Evolutionary conservation across 2,888 invertebrate species (phyloP).

Genomic region (Cantharis rustica): DNA sequence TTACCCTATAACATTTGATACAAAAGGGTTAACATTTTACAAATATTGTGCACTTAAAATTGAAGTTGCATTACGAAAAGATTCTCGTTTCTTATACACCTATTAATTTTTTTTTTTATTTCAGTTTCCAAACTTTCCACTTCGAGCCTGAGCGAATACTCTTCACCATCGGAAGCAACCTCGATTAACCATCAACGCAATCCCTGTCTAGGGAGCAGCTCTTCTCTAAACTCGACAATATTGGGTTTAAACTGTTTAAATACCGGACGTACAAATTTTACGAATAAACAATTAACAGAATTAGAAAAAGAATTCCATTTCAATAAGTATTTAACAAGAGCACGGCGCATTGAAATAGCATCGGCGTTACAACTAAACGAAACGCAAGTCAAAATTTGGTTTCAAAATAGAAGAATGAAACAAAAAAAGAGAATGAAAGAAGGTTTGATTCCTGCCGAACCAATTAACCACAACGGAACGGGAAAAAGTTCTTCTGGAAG

Average conservation of each 20-base stretch:
- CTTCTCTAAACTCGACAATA: constrained; percentile 55
- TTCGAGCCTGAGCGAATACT: constrained; percentile 46
- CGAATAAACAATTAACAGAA: constrained; percentile 98
- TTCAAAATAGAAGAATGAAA: constrained; percentile 98
- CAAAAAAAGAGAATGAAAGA: constrained; percentile 97
- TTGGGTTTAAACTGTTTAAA: constrained; percentile 62
- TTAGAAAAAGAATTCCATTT: constrained; percentile 99
- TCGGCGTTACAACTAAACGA: constrained; percentile 95
- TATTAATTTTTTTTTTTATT: constrained; percentile 45
- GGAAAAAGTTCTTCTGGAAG: constrained; percentile 51
- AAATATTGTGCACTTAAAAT: not conserved
- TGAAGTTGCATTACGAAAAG: not conserved
- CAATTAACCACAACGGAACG: constrained; percentile 46
- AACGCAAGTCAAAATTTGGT: constrained; percentile 97
- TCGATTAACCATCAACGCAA: constrained; percentile 55
- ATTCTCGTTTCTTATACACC: too few species aligned
- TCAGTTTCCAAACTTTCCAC: constrained; percentile 70
- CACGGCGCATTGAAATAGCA: constrained; percentile 96
- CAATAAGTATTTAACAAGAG: constrained; percentile 97
- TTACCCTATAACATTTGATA: constrained; percentile 13
- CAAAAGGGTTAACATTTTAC: constrained; percentile 6
- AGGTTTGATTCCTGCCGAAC: constrained; percentile 71
- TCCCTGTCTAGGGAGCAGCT: constrained; percentile 54
- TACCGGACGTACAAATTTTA: constrained; percentile 97
- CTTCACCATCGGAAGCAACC: constrained; percentile 50